Base-by-base conservation (phyloP, 2,113 vertebrate species). In the Pseudorectes ferrugineus region DNA sequence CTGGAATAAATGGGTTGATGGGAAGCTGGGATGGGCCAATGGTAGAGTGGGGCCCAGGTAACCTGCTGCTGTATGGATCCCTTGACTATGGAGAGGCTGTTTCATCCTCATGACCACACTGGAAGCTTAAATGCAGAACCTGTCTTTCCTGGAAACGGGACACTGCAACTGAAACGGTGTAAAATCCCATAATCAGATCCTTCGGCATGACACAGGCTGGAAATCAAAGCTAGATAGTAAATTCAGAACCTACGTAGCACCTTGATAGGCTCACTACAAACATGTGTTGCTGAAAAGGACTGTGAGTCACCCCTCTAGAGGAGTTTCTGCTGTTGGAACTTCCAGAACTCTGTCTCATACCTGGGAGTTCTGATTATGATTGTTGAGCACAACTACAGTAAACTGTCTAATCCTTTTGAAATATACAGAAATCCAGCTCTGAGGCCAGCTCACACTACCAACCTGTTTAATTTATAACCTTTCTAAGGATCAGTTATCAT, bases 381-480 rank as follows among this genome's bases (percentile, higher is more conserved):
- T 67, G 54, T 5, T 70, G 65, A 76, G 46, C 71, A 73, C 46
- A 73, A 21, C 28, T 66, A 20, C 45, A 55, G 92, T 52, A 83
- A 88, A 89, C 38, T 57, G 17, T 61, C 46, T 13, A 46, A 77
- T 82, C 57, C 33, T 85, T 77, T 71, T 78, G 57, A 79, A 91
- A 76, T 49, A 82, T 12, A 76, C 7, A 42, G 43, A 96, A 96
- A 83, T 38, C 33, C 81, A 57, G 16, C 67, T 52, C 40, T 51
- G 62, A 72, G 57, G 58, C 31, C 70, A 85, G 77, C 71, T 76
- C 62, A 18, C 11, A 36, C 83, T 84, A 89, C 62, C 88, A 86
- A 15, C n/a, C 78, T 76, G 97, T 92, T 98, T 98, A 98, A 98
- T 98, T 90, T 97, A 96, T 97, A 98, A 98, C 97, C 91, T 67